phyloP scores from a whole-genome alignment of 2,888 invertebrate species.

The Neocrepidodera transversa region DNA sequence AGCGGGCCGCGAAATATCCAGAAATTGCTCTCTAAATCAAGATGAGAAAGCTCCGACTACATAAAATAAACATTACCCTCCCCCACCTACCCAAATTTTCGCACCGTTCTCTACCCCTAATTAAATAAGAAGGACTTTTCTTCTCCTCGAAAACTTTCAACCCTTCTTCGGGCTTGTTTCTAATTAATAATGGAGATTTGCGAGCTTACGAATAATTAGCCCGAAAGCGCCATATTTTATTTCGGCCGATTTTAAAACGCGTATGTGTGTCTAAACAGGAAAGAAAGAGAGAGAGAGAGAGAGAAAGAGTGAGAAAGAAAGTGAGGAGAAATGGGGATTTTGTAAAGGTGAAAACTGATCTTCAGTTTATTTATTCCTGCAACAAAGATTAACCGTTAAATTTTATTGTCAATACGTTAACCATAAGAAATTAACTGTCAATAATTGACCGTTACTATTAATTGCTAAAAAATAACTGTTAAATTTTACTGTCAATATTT shows the following conservation, averaged over 20 bases:
- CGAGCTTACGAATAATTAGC: slow-evolving; percentile 45
- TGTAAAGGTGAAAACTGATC: too few relatives aligned
- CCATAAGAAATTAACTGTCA: too few relatives aligned
- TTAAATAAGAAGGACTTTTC: slow-evolving; percentile 47
- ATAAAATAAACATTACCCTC: slow-evolving; percentile 45
- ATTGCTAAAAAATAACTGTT: too few relatives aligned
- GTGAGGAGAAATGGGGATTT: too few relatives aligned
- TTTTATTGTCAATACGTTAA: too few relatives aligned
- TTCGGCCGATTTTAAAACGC: slow-evolving; percentile 11
- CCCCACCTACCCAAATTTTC: slow-evolving; percentile 32
- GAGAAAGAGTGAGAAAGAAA: too few relatives aligned
- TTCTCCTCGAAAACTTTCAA: slow-evolving; percentile 45
- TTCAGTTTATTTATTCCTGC: too few relatives aligned
- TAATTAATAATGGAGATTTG: slow-evolving; percentile 52
- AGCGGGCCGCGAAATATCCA: slow-evolving; percentile 38
- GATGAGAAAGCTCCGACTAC: slow-evolving; percentile 41
- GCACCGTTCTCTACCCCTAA: slow-evolving; percentile 40
- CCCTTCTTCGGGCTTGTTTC: slow-evolving; percentile 44
- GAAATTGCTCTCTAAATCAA: slow-evolving; percentile 43
- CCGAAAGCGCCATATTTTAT: slow-evolving; percentile 28
- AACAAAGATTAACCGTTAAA: too few relatives aligned
- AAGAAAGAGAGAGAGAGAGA: too few relatives aligned
- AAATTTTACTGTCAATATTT: too few relatives aligned
- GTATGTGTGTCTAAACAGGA: not conserved
- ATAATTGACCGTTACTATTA: too few relatives aligned